Evolutionary conservation across 2,888 invertebrate species (phyloP), one percentile per base, ranked within the genome.

Genomic region (Ligdia adustata): DNA sequence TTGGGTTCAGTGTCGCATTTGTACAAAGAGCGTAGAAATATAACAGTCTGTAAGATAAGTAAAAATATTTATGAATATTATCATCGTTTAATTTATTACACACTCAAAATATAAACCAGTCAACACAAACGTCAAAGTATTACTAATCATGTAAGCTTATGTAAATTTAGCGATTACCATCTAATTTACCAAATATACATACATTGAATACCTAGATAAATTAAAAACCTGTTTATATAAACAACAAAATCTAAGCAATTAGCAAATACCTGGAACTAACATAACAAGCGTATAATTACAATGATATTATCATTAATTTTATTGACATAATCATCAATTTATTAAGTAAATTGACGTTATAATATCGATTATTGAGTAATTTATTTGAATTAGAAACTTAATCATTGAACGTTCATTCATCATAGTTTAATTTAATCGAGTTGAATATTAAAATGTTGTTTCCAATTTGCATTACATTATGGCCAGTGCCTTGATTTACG

Each of bases 281-380:
- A 44, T 28, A 43, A 22, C 27, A 31, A 15, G 9, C 12, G 12
- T 39, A 42, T 40, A 48, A 41, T 26, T 38, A 45, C 32, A 39
- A 26, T 11, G 22, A 35, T 18, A 31, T 29, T 37, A 43, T 28
- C 39, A 57, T 52, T 33, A 53, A 53, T 51, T 51, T 44, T 47
- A 39, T 38, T 28, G 55, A 49, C 53, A 55, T 54, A 59, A 59
- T 56, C 58, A 56, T 52, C 49, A 50, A 56, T 59, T 56, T 59
- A 56, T 54, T 54, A 50, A 44, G 20, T 37, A 42, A n/a, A 55
- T 58, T 40, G 51, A 38, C 52, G 48, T 32, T 50, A 49, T 40
- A 55, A 51, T 51, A 44, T 38, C 35, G 46, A 48, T 50, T 48
- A 54, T 45, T 45, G 20, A 34, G 33, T 37, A 45, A 53, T 54